Base-by-base conservation (phyloP, 2,113 vertebrate species). In the Barnardius zonarius region DNA sequence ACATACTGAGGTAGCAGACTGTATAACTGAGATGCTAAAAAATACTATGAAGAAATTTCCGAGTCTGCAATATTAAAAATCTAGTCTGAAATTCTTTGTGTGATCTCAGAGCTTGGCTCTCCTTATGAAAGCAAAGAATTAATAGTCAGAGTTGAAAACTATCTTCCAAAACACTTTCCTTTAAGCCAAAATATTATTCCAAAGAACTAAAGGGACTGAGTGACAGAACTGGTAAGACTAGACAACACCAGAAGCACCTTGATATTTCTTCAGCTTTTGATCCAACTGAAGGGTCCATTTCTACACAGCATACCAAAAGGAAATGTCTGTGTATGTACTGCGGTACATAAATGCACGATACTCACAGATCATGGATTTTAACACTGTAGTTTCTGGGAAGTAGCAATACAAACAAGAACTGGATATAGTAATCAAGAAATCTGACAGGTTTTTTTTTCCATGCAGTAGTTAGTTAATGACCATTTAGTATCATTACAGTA, bases 281-380 rank as follows among this genome's bases (percentile, higher is more conserved):
- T 75, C n/a, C 44, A 51, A 54, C 25, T 33, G 13, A 64, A 90
- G 6, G 51, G 39, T 67, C 37, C 15, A 10, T 27, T 81, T 88
- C 51, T 51, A 41, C 9, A 6, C 1, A 57, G 11, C 13, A 23
- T 6, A 51, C 8, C 28, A 67, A 63, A 91, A 85, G 27, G 25
- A 89, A 51, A 85, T 10, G 15, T 44, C 11, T 44, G 55, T 12
- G 31, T 8, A 14, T 2, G 8, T 17, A 43, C 27, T 43, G 35
- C n/a, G 64, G 12, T 57, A 11, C 3, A 1, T 17, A 69, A 22
- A 33, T 6, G 7, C 16, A 5, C 0, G 0, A 55, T 19, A 28
- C 16, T 39, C 48, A 62, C 7, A 70, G 7, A 54, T 9, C 5
- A 19, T 1, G 5, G 18, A 70, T 73, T 91, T 86, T 55, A 86